A percentile compares a stretch with the other conserved stretches of the same genome.
Conservation (phyloP, 1,140 invertebrate genomes). For the Drosophila quadrilineata region DNA sequence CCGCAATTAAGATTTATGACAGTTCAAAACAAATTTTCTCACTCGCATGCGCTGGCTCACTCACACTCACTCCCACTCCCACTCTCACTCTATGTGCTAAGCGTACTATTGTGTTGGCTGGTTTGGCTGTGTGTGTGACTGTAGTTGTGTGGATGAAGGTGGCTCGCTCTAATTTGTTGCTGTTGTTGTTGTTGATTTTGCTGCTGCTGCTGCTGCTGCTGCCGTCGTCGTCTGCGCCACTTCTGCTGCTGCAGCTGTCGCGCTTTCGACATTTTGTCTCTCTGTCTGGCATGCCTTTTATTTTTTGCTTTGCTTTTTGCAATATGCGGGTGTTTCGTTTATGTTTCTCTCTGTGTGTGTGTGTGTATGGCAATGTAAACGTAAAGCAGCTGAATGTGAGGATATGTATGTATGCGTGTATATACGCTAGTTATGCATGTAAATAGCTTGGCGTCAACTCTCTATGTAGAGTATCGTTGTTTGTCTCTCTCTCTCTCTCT, state of each 20-base stretch:
- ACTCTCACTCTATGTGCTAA: background rate
- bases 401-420: background rate
- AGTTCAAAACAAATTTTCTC: constrained; percentile 76
- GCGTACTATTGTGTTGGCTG: constrained; percentile 2
- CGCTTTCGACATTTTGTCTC: constrained; percentile 61
- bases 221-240: constrained; percentile 20
- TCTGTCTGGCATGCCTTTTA: constrained; percentile 56
- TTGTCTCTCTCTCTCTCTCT: background rate
- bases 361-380: constrained; percentile 32
- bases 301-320: too few relatives aligned
- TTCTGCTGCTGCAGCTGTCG: constrained; percentile 47
- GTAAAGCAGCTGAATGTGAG: constrained; percentile 39
- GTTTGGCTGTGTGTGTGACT: constrained; percentile 14
- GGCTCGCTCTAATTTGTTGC: constrained; percentile 61
- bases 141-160: constrained; percentile 30
- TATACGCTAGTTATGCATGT: constrained; percentile 14
- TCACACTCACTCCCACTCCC: constrained; percentile 13
- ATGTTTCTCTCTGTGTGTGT: background rate
- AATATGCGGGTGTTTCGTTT: constrained; percentile 25
- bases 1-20: constrained; percentile 78
- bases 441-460: too few relatives aligned
- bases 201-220: constrained; percentile 22
- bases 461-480: constrained; percentile 1
- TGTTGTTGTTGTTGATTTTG: constrained; percentile 27
- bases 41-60: constrained; percentile 62